These are phyloP conservation scores for Anthopleura xanthogrammica DNA, from an alignment of 92 coral and sea anemone genomes.

Conservation along the genomic window DNA sequence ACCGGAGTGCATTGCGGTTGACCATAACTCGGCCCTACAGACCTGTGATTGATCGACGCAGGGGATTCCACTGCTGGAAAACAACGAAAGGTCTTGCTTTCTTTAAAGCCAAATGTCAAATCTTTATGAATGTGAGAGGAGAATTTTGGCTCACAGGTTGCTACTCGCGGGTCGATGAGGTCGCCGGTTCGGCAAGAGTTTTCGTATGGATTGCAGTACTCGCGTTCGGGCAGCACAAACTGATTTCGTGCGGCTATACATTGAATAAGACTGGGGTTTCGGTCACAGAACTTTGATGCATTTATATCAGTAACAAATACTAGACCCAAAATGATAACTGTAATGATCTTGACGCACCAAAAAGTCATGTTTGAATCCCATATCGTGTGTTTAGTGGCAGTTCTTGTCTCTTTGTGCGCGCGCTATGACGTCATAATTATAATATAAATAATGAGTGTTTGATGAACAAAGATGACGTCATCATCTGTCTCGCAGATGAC, in stretches of 20 bases:
- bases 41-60: conserved; percentile 54
- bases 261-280: conserved; percentile 71
- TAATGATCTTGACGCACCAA: neutral
- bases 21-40: conserved; percentile 72
- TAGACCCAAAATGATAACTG: neutral
- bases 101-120: conserved; percentile 35
- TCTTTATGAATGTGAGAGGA: conserved; percentile 62
- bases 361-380: too few species aligned
- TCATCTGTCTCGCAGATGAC: neutral
- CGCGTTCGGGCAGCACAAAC: conserved; percentile 70
- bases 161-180: conserved; percentile 74
- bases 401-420: neutral
- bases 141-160: conserved; percentile 60
- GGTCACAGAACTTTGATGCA: conserved; percentile 67
- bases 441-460: neutral
- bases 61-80: conserved; percentile 64
- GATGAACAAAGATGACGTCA: neutral
- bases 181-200: conserved; percentile 84
- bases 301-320: neutral
- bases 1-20: conserved; percentile 82
- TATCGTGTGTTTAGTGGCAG: too few species aligned
- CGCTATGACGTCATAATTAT: conserved; percentile 1
- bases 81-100: conserved; percentile 61
- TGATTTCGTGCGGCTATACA: conserved; percentile 81
- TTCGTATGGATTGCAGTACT: conserved; percentile 73